Base-by-base conservation (phyloP, 2,797 vertebrate genomes). In the Sparidentex hasta region DNA sequence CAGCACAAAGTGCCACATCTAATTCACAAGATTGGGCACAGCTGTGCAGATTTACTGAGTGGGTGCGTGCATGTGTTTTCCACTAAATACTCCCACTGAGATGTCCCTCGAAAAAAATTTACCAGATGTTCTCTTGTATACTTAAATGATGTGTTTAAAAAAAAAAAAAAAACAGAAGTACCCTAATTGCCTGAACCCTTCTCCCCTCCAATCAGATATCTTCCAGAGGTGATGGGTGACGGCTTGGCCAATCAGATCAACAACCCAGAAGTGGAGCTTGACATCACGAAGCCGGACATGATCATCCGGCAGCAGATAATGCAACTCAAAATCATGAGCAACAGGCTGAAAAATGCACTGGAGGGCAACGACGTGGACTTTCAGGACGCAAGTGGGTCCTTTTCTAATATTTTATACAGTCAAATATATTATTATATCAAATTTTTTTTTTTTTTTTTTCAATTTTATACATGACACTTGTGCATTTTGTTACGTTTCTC, bases 251-350 rank as follows among this genome's bases (percentile, higher is more conserved):
- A 94, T 92, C 97, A 98, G 91, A 98, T 98, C 72, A 98, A 98
- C 91, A 98, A 98, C 88, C 97, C 97, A 0, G 97, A 98, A 62
- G 97, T 98, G 84, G 97, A 98, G 81, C 96, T 98, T 18, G 97
- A 98, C 92, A 98, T 98, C 93, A 98, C 97, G 56, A 98, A 98
- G 86, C 97, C 97, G 0, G 97, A 98, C 59, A 97, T 98, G 96
- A 96, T 93, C 65, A 96, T 98, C 84, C 95, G 97, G 20, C 97
- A 98, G 81, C 97, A 98, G 91, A 98, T 98, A 92, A 98, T 98
- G 97, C 96, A 97, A 72, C 92, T 98, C 0, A 98, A 98, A 90
- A 97, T 98, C 84, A 98, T 96, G 96, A 98, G 96, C 88, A 98
- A 96, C 92, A 94, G 95, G 4, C 93, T 98, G 85, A 97, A 95